Base-by-base conservation (phyloP, 2,888 invertebrate genomes). In the Nemotelus nigrinus region DNA sequence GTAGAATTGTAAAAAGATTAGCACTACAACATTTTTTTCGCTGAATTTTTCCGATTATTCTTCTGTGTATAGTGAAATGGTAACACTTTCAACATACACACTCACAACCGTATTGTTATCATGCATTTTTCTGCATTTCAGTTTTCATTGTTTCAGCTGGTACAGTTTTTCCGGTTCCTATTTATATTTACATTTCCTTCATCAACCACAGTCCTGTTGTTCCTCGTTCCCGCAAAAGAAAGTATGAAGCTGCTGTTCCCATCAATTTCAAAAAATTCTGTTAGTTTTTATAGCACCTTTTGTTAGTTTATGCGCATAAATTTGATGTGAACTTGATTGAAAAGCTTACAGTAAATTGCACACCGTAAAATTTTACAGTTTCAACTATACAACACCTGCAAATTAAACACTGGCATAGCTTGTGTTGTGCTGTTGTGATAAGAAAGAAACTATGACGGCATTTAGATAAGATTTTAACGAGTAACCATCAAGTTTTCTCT, bases 321-420 rank as follows among this genome's bases (percentile, higher is more conserved):
- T 75, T 79, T 79, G 57, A 79, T 48, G 76, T 25, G 76, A 78
- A 78, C 71, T 77, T 77, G 77, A 79, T 79, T 79, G 78, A 79
- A 79, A 78, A 79, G 78, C 78, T 76, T 76, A 71, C 72, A 79
- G 72, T 72, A 79, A 79, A 79, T 79, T 79, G 79, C 79, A 76
- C 58, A 58, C 65, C 67, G 72, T 79, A 79, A 79, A 79, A 79
- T 78, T 79, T 79, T 77, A 79, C 68, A 53, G 68, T 75, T 77
- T 67, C 44, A 77, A 64, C 71, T 74, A 50, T 57, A 25, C 25
- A 25, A 25, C 25, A 25, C 25, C 25, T 25, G 25, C 25, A 25
- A 25, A 25, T 25, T 25, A 25, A 25, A 25, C 25, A 25, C 25
- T 25, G 25, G 25, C 25, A 25, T 25, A 25, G 25, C 25, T 25